Conservation (phyloP, 2,888 invertebrate species). For the Teinopalpus imperialis region DNA sequence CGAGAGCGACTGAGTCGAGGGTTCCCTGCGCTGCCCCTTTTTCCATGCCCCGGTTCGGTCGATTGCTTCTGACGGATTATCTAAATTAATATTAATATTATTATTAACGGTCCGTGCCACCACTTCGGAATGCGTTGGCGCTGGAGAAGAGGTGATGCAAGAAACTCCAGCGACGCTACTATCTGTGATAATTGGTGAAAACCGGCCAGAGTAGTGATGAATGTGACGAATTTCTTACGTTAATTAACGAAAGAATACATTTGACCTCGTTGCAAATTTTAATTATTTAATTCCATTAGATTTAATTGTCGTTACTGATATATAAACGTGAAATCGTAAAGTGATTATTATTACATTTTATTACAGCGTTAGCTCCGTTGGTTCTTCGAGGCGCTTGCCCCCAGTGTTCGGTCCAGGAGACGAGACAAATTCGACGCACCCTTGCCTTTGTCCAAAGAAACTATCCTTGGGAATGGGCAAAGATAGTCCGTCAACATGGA, state of each 20-base stretch:
- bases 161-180: too few species aligned
- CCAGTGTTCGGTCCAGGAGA: constrained; percentile 85
- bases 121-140: too few species aligned
- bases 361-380: constrained; percentile 87
- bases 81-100: too few species aligned
- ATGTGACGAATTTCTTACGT: not conserved
- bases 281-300: not conserved
- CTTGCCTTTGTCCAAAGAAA: constrained; percentile 87
- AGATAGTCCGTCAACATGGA: constrained; percentile 86
- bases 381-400: constrained; percentile 88
- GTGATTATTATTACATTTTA: constrained; percentile 21
- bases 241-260: too few species aligned
- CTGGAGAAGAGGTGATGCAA: too few species aligned
- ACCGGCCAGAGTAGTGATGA: constrained; percentile 1
- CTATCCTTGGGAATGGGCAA: constrained; percentile 90
- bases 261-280: constrained; percentile 2
- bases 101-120: too few species aligned
- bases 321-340: not conserved
- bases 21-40: too few species aligned
- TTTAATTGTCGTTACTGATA: constrained; percentile 1
- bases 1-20: too few species aligned
- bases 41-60: too few species aligned
- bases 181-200: too few species aligned
- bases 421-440: constrained; percentile 86
- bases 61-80: too few species aligned